Evolutionary conservation across 2,888 invertebrate species (phyloP), one percentile per base, ranked within the genome.

Genomic region (Brenthis daphne): DNA sequence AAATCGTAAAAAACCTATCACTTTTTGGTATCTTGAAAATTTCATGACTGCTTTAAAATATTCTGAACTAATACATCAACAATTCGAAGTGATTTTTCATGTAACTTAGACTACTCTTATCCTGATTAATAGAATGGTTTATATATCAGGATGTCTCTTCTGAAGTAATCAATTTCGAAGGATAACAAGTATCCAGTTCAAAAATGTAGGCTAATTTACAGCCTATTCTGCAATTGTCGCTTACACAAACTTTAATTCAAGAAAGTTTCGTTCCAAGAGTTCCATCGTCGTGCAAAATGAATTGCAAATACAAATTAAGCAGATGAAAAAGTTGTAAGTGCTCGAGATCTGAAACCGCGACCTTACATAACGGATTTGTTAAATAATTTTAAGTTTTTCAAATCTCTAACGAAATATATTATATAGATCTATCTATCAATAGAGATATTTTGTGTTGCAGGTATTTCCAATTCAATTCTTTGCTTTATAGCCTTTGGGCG

Each of bases 261-360:
- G 60, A 60, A 60, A 60, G 50, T 60, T 60, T 48, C 58, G 58
- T 48, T 29, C 47, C 58, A 58, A 24, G 48, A 58, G 47, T 48
- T 47, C 58, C 58, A 29, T 0, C 24, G 47, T 58, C 48, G 58
- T 60, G 60, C 50, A 11, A 60, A 60, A 60, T 60, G 60, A 60
- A 60, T 60, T 60, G 50, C 60, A 60, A 60, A 60, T 60, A 33
- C 29, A 50, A 50, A 60, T 60, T 60, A 48, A 33, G 29, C 29
- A 50, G 48, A 29, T 60, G 50, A 29, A 60, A 60, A 50, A 60
- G 60, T 50, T 60, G 3, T 6, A 50, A 33, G 33, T 29, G 33
- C 50, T 60, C 60, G 16, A 29, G 24, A 33, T n/a, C 33, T 60
- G 12, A 48, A 14, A 60, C 12, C 5, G 29, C 29, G 24, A 29